Base-by-base conservation (phyloP, 2,888 invertebrate species). In the Volucella zonaria region DNA sequence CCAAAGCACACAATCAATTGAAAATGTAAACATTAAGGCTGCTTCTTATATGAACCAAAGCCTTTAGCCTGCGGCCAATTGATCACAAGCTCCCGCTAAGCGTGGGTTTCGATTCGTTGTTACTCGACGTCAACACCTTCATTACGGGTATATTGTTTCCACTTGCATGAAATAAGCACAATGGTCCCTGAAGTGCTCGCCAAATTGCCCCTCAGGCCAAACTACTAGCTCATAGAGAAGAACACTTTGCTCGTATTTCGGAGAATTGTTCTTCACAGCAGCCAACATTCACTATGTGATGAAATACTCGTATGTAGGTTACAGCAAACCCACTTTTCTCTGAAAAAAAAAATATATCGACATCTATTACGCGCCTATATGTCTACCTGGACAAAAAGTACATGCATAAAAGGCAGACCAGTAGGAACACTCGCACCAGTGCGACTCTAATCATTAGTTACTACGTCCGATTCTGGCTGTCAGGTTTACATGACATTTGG, bases 401-500 rank as follows among this genome's bases (percentile, higher is more conserved):
- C 56, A 47, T 15, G 15, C 54, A 58, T 14, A 8, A 61, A 61
- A 61, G 71, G 49, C 14, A 14, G 49, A 12, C 38, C 4, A 31
- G 31, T 6, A 31, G 1, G 31, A 31, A 31, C 6, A 6, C 31
- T 31, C 31, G 8, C 31, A 45, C 38, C 14, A 61, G 52, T 31
- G 31, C 18, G n/a, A 75, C 56, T 74, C 66, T 49, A 79, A 66
- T 70, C 68, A 75, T 68, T 75, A 70, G 64, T 52, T 66, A 61
- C 58, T 31, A 49, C 18, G 42, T 43, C 42, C 58, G 51, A 58
- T 64, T 68, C 54, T 49, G 18, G 54, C 58, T 79, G 79, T 70
- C 73, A 78, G 79, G 76, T 83, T 83, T 71, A 76, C 80, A 67
- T 83, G 80, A 43, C 43, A 71, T 49, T 75, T 64, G 64, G 52